Conservation (phyloP, 2,888 invertebrate genomes). For the Fragum sueziense region DNA sequence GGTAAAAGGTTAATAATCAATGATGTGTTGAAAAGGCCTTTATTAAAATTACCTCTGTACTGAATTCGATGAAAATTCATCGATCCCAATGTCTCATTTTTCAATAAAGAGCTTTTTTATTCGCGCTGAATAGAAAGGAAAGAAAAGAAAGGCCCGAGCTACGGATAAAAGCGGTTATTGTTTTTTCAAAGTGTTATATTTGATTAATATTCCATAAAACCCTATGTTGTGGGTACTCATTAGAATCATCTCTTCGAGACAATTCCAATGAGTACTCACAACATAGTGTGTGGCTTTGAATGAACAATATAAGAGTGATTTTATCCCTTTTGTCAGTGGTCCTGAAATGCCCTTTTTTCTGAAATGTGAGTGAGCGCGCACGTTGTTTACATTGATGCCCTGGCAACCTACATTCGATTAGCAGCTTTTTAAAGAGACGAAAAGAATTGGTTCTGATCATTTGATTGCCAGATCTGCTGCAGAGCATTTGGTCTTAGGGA, state of each 20-base stretch:
- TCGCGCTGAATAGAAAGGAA: constrained; percentile 12
- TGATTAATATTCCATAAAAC: no score
- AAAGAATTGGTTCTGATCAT: not conserved
- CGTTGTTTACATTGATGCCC: not conserved
- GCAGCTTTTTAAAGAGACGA: constrained; percentile 6
- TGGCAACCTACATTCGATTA: constrained; percentile 9
- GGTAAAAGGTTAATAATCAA: constrained; percentile 1
- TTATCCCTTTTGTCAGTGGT: no score
- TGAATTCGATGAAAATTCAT: constrained; percentile 16
- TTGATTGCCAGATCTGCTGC: not conserved
- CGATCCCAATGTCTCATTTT: constrained; percentile 15
- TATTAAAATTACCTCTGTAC: constrained; percentile 1
- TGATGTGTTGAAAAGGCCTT: not conserved
- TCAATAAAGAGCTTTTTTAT: constrained; percentile 11
- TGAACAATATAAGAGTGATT: no score
- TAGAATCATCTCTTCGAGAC: no score
- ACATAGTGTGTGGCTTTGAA: no score
- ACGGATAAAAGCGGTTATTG: no score
- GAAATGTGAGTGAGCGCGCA: constrained; percentile 11
- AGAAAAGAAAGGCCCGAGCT: constrained; percentile 15
- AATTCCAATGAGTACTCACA: no score
- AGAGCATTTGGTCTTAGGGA: not conserved
- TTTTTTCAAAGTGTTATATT: no score
- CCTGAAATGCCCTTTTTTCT: no score
- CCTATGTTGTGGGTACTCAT: no score